A percentile compares a stretch with the other conserved stretches of the same genome.
Evolutionary conservation across 2,888 invertebrate species (phyloP).

Genomic region (Saturnia pavonia): DNA sequence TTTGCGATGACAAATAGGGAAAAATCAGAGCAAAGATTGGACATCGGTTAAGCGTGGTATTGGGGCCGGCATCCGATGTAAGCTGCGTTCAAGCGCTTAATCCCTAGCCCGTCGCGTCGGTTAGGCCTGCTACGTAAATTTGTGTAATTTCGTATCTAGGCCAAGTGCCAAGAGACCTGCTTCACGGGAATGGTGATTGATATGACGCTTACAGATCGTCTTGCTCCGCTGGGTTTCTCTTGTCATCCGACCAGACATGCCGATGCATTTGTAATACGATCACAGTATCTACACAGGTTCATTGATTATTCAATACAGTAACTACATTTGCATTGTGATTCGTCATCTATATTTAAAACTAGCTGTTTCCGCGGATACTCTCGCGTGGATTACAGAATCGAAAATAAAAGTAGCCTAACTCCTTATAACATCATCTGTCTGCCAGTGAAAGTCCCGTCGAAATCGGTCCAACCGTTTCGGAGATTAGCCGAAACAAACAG

Average conservation of each 20-base stretch:
- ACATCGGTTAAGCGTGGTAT: slow-evolving; percentile 69
- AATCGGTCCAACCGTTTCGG: too few relatives aligned
- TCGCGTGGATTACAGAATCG: too few relatives aligned
- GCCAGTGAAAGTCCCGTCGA: too few relatives aligned
- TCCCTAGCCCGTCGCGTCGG: slow-evolving; percentile 63
- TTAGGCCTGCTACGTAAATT: slow-evolving; percentile 78
- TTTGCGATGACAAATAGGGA: slow-evolving; percentile 52
- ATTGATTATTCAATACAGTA: slow-evolving; percentile 24
- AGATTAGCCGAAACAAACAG: too few relatives aligned
- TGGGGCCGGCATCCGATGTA: slow-evolving; percentile 64
- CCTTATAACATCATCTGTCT: too few relatives aligned
- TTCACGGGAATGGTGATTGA: slow-evolving; percentile 77
- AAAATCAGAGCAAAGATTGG: slow-evolving; percentile 58
- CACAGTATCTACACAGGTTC: slow-evolving; percentile 31
- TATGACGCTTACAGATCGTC: slow-evolving; percentile 70
- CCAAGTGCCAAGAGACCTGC: slow-evolving; percentile 80
- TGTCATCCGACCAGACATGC: slow-evolving; percentile 55
- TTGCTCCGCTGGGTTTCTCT: slow-evolving; percentile 47
- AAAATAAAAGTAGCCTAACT: too few relatives aligned
- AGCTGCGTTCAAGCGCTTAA: slow-evolving; percentile 70
- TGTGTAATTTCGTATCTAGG: slow-evolving; percentile 80
- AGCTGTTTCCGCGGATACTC: too few relatives aligned
- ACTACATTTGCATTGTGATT: slow-evolving; percentile 22
- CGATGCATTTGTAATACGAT: slow-evolving; percentile 66
- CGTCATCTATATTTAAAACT: not conserved